These are phyloP conservation scores for Temnothorax longispinosus DNA, from an alignment of 1,140 invertebrate species.

Conservation along the genomic window DNA sequence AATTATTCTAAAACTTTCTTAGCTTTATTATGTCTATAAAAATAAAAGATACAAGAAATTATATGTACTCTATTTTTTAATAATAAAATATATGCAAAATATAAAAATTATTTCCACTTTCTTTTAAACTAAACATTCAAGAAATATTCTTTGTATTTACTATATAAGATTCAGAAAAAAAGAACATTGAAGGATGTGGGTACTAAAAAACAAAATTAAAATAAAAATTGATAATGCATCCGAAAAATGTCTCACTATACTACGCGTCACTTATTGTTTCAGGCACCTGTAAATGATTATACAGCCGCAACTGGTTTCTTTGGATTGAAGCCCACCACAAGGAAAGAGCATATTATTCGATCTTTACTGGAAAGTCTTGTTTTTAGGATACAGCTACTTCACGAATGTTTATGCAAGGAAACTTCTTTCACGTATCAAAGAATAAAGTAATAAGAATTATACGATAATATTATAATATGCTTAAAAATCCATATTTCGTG, in stretches of 20 bases:
- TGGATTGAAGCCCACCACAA: slow-evolving; percentile 93
- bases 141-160: background rate
- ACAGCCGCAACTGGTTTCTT: slow-evolving; percentile 93
- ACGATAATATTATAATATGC: background rate
- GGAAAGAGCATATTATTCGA: slow-evolving; percentile 92
- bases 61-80: background rate
- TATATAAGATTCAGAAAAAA: background rate
- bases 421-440: slow-evolving; percentile 87
- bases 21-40: background rate
- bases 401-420: slow-evolving; percentile 89
- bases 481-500: background rate
- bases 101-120: background rate
- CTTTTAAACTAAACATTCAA: background rate
- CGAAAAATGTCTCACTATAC: background rate
- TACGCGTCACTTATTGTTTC: slow-evolving; percentile 24
- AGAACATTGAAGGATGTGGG: background rate
- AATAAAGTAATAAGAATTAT: slow-evolving; percentile 88
- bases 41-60: background rate
- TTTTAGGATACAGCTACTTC: slow-evolving; percentile 93
- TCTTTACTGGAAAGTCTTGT: slow-evolving; percentile 95
- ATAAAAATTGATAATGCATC: background rate
- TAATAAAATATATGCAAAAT: background rate
- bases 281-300: slow-evolving; percentile 96
- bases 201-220: background rate
- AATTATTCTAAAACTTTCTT: slow-evolving; percentile 3